A percentile compares a stretch with the other conserved stretches of the same genome.
Conservation (phyloP, 2,113 vertebrate species). For the Prionailurus bengalensis region DNA sequence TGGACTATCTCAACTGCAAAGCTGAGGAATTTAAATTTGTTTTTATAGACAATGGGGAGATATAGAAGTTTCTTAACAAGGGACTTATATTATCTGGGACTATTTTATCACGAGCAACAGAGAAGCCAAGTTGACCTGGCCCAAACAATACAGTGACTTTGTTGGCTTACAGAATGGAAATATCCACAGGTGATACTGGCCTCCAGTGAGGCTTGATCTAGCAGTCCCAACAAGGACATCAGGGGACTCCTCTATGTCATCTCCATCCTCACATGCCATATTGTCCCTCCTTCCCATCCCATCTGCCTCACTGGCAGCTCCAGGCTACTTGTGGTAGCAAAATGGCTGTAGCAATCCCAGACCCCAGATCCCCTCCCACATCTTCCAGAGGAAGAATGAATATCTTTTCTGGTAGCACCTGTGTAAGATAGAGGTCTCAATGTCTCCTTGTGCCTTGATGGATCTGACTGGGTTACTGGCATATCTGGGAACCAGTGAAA, state of each 20-base stretch:
- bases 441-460: background rate
- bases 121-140: background rate
- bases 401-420: background rate
- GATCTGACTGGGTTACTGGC: background rate
- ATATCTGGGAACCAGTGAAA: background rate
- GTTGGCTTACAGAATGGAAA: conserved; percentile 26
- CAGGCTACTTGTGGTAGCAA: background rate
- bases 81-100: background rate
- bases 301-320: background rate
- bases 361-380: background rate
- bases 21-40: conserved; percentile 10
- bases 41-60: background rate
- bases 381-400: background rate
- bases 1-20: conserved; percentile 12
- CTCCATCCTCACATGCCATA: background rate
- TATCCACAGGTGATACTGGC: background rate
- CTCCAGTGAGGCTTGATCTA: background rate
- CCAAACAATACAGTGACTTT: background rate
- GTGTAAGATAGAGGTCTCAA: background rate
- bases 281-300: background rate
- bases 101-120: conserved; percentile 40
- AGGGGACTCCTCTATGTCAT: background rate
- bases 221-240: background rate
- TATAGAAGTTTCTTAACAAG: background rate
- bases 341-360: background rate